Conservation (phyloP, 2,888 invertebrate species). For the Hirtodrosophila duncani region DNA sequence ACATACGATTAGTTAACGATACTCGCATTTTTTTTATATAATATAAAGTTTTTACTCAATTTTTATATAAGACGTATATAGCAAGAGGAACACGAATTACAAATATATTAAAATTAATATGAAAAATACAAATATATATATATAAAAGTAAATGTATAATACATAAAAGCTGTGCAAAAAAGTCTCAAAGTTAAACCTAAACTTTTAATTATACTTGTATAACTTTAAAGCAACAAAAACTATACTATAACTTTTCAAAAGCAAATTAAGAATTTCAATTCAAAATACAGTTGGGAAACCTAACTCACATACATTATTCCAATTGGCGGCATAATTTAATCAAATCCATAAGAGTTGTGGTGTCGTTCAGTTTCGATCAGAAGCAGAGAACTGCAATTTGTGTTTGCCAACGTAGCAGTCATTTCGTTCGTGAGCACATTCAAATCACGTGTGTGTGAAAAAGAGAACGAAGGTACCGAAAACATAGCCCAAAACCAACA, state of each 20-base stretch:
- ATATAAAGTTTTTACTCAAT: constrained; percentile 48
- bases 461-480: too few species aligned
- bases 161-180: constrained; percentile 63
- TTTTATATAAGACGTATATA: constrained; percentile 39
- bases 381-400: too few species aligned
- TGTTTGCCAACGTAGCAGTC: too few species aligned
- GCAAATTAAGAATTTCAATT: constrained; percentile 12
- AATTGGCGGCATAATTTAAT: too few species aligned
- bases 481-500: too few species aligned
- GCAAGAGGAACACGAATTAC: constrained; percentile 12
- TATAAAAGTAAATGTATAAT: constrained; percentile 41
- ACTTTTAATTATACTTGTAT: constrained; percentile 50
- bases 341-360: too few species aligned
- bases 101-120: constrained; percentile 21
- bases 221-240: constrained; percentile 34
- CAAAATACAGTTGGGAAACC: too few species aligned
- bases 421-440: too few species aligned
- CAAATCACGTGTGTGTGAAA: too few species aligned
- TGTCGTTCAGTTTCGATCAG: too few species aligned
- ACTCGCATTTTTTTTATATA: constrained; percentile 41
- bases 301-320: too few species aligned
- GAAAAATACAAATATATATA: constrained; percentile 29
- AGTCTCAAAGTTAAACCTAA: constrained; percentile 69
- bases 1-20: constrained; percentile 36
- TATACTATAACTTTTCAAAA: constrained; percentile 28